These are phyloP conservation scores for Blastobasis lacticolella DNA, from an alignment of 2,888 invertebrate species.

Conservation along the genomic window DNA sequence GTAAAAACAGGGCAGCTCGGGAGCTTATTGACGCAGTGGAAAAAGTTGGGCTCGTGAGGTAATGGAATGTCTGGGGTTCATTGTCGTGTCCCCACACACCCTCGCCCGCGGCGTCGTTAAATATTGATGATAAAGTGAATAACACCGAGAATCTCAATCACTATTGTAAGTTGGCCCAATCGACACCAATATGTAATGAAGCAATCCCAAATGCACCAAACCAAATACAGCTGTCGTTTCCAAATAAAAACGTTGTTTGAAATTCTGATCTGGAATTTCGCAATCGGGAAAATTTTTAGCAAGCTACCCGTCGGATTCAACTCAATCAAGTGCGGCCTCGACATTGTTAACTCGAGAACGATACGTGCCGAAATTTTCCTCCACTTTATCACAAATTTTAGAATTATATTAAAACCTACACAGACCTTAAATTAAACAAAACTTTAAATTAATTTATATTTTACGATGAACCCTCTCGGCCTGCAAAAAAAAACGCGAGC, in stretches of 20 bases:
- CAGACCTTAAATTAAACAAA: too few species aligned
- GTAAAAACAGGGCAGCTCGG: too few species aligned
- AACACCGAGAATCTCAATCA: slow-evolving; percentile 22
- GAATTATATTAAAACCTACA: too few species aligned
- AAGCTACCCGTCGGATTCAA: neutral
- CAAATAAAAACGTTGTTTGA: slow-evolving; percentile 24
- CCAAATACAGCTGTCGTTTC: slow-evolving; percentile 28
- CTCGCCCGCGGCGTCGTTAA: slow-evolving; percentile 35
- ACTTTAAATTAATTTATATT: too few species aligned
- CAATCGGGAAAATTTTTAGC: slow-evolving; percentile 1
- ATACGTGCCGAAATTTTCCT: too few species aligned
- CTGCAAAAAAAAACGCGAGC: neutral
- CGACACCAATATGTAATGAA: slow-evolving; percentile 53
- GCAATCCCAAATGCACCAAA: slow-evolving; percentile 34
- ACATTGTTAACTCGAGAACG: neutral
- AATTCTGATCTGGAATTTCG: slow-evolving; percentile 20
- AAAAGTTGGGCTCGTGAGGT: neutral
- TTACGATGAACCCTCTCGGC: too few species aligned
- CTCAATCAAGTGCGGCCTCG: slow-evolving; percentile 1
- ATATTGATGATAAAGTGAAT: slow-evolving; percentile 47
- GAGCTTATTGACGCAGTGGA: too few species aligned
- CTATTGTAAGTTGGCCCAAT: slow-evolving; percentile 28
- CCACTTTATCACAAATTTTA: too few species aligned
- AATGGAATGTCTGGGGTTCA: slow-evolving; percentile 14
- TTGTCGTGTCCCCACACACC: slow-evolving; percentile 9